Percentiles rank a stretch among this genome's conserved stretches.
These are phyloP conservation scores for Macheiramphus alcinus DNA, from an alignment of 2,113 vertebrate genomes.

Conservation along the genomic window DNA sequence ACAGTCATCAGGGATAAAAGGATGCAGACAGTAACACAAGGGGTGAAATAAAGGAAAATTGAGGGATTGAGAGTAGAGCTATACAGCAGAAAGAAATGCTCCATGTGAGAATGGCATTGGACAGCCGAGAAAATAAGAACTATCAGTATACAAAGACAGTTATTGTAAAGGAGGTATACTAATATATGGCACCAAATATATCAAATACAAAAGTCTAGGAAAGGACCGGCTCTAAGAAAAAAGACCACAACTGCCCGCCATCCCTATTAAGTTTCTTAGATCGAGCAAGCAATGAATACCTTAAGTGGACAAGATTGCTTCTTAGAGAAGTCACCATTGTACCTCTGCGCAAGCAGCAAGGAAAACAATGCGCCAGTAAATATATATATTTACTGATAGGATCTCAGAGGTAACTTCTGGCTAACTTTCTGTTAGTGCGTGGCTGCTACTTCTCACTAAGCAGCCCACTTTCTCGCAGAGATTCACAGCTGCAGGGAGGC, in stretches of 20 bases:
- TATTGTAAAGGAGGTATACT: not conserved
- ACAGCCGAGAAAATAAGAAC: not conserved
- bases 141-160: not conserved
- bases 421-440: not conserved
- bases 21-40: not conserved
- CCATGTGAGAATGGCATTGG: not conserved
- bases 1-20: slow-evolving; percentile 6
- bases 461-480: not conserved
- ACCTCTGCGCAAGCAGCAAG: not conserved
- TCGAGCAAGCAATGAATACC: not conserved
- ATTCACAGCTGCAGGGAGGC: not conserved
- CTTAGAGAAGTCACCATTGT: not conserved
- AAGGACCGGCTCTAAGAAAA: not conserved
- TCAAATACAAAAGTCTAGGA: not conserved
- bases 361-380: not conserved
- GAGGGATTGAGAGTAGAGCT: not conserved
- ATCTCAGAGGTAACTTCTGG: not conserved
- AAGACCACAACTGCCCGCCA: not conserved
- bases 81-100: not conserved
- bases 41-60: not conserved
- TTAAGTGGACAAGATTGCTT: not conserved
- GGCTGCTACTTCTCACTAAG: not conserved
- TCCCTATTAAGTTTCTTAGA: not conserved
- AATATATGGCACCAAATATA: not conserved
- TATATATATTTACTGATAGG: not conserved